These are phyloP conservation scores for Nowickia ferox DNA, from an alignment of 2,888 invertebrate genomes.

Conservation along the genomic window DNA sequence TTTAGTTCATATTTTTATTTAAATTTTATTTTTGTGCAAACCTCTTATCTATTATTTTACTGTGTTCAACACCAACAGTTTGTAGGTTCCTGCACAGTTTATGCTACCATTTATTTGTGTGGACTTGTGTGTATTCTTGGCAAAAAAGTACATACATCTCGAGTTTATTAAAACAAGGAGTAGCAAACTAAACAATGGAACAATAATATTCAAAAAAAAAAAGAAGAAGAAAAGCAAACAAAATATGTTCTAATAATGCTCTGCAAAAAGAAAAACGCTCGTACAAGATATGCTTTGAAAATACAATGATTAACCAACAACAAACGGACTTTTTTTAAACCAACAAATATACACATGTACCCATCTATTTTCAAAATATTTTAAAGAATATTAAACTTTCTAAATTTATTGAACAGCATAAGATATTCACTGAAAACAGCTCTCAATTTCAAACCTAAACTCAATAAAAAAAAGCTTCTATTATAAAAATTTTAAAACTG, in stretches of 20 bases:
- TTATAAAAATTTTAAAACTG: too few species aligned
- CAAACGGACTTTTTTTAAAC: background rate
- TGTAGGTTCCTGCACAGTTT: constrained; percentile 67
- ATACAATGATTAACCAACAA: constrained; percentile 24
- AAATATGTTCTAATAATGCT: constrained; percentile 9
- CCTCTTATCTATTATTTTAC: constrained; percentile 33
- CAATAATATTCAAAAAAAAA: constrained; percentile 39
- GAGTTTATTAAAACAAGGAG: constrained; percentile 48
- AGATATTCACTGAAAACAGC: too few species aligned
- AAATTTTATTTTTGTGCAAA: constrained; percentile 54
- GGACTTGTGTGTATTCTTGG: background rate
- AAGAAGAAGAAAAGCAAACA: constrained; percentile 22
- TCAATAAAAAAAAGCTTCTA: too few species aligned
- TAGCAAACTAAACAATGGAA: constrained; percentile 28
- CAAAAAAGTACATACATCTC: background rate
- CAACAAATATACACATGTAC: background rate
- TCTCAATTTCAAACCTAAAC: too few species aligned
- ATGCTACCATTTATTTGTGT: constrained; percentile 32
- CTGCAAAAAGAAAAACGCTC: background rate
- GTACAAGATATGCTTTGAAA: constrained; percentile 20
- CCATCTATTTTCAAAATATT: background rate
- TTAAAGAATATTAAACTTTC: too few species aligned
- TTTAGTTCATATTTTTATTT: constrained; percentile 63
- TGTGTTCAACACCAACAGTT: constrained; percentile 52
- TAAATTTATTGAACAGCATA: too few species aligned